A percentile compares a stretch with the other conserved stretches of the same genome.
Conservation (phyloP, 2,113 vertebrate species). For the Ailuropoda melanoleuca region DNA sequence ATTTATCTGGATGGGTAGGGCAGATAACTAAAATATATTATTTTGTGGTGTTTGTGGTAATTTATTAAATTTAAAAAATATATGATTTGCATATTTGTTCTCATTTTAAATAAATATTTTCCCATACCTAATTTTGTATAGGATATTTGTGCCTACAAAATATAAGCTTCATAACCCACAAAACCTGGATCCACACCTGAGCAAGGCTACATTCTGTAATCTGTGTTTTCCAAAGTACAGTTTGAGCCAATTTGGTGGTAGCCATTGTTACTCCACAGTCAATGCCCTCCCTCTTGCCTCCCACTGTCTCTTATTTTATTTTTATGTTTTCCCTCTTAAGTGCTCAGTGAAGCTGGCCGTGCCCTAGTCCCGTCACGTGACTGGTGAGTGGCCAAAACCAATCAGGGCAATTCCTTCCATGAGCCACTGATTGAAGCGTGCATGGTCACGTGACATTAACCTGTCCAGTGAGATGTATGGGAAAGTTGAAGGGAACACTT, state of each 20-base stretch:
- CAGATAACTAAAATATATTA: not conserved
- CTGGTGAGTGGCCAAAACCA: not conserved
- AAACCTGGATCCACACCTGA: not conserved
- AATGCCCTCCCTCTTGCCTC: rapidly evolving
- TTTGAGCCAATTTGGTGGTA: not conserved
- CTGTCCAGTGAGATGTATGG: not conserved
- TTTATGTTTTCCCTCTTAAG: not conserved
- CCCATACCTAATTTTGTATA: not conserved
- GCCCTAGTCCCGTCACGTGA: rapidly evolving
- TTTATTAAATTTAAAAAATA: not conserved
- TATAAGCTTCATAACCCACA: not conserved
- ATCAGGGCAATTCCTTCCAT: not conserved
- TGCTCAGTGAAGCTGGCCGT: not conserved
- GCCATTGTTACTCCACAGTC: no score
- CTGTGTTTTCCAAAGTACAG: not conserved
- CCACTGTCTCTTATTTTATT: not conserved
- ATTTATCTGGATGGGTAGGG: not conserved
- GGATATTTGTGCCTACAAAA: not conserved
- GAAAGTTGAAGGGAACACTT: not conserved
- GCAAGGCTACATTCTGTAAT: not conserved
- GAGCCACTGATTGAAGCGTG: not conserved
- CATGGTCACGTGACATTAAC: rapidly evolving
- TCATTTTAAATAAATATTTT: not conserved
- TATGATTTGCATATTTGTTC: not conserved
- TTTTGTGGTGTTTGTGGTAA: not conserved